These are phyloP conservation scores for Eupithecia inturbata DNA, from an alignment of 2,888 invertebrate species.

Conservation along the genomic window DNA sequence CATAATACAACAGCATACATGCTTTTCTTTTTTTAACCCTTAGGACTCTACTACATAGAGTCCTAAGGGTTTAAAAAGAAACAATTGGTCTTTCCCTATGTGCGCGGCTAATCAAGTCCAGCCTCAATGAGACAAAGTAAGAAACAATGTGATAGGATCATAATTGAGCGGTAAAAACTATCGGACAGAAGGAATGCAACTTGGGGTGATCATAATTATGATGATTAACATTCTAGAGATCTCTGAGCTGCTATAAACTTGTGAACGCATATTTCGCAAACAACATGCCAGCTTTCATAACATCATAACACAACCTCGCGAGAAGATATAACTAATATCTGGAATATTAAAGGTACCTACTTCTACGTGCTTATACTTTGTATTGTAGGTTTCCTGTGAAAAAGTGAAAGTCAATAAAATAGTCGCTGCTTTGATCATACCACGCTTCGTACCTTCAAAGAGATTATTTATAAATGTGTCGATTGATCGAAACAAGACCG, in stretches of 20 bases:
- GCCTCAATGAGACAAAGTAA: too few relatives aligned
- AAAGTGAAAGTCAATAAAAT: slow-evolving; percentile 33
- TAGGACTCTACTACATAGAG: too few relatives aligned
- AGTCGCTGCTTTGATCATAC: slow-evolving; percentile 39
- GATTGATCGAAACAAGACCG: slow-evolving; percentile 43
- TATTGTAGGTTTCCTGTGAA: slow-evolving; percentile 9
- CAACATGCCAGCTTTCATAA: neutral
- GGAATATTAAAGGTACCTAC: neutral
- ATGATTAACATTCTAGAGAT: neutral
- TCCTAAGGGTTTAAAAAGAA: too few relatives aligned
- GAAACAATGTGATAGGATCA: neutral
- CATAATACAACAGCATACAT: too few relatives aligned
- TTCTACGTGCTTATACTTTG: too few relatives aligned
- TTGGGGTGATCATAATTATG: neutral
- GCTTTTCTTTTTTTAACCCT: too few relatives aligned
- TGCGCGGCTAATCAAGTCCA: too few relatives aligned
- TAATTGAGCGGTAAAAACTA: neutral
- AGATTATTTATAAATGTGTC: slow-evolving; percentile 36
- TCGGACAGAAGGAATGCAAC: neutral
- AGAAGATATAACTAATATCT: neutral
- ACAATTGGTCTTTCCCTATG: too few relatives aligned
- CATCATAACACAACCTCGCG: neutral
- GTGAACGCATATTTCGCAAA: neutral
- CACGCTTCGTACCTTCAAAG: slow-evolving; percentile 40
- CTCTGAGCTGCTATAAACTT: neutral